Base-by-base conservation (phyloP, 92 coral and sea anemone genomes). In the Bergia sp. region DNA sequence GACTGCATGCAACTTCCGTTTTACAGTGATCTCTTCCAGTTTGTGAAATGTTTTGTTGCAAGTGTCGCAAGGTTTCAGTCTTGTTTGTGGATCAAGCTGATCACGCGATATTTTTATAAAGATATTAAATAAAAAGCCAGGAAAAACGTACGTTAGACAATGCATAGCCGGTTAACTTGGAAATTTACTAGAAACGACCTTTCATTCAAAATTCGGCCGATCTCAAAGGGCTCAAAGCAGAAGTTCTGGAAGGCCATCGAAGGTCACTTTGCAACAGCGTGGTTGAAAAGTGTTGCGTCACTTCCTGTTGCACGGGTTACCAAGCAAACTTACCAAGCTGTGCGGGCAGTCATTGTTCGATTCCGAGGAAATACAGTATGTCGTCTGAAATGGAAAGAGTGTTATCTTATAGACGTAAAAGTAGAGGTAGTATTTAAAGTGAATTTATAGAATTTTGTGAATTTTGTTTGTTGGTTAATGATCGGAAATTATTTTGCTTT, bases 301-400 rank as follows among this genome's bases (percentile, higher is more conserved):
- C 37, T 82, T 82, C 86, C 86, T 40, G 86, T 81, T 64, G 86
- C 86, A 57, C 49, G 49, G 86, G 37, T 11, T 50, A 61, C 37
- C 42, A 55, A 44, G 61, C 82, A 39, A 50, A 37, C 23, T 37
- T 29, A 39, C 18, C 82, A 45, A 77, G 4, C 12, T 39, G 8
- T 50, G 37, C n/a, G 49, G 29, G 37, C 29, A 80, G 7, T 74
- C 18, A 12, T 42, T 18, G n/a, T 18, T 53, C 21, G n/a, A 3
- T 55, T 36, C 4, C 38, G 44, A 6, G 36, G 86, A 69, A 21
- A 1, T 2, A 1, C 1, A 80, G 36, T 3, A 58, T 61, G 86
- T 20, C 58, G 72, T 8, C 58, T n/a, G 57, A 82, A 21, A 43
- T 40, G 18, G 86, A 82, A n/a, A 41, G 21, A 20, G 36, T 29